Conservation (phyloP, 2,113 vertebrate species). For the Diadophis punctatus region DNA sequence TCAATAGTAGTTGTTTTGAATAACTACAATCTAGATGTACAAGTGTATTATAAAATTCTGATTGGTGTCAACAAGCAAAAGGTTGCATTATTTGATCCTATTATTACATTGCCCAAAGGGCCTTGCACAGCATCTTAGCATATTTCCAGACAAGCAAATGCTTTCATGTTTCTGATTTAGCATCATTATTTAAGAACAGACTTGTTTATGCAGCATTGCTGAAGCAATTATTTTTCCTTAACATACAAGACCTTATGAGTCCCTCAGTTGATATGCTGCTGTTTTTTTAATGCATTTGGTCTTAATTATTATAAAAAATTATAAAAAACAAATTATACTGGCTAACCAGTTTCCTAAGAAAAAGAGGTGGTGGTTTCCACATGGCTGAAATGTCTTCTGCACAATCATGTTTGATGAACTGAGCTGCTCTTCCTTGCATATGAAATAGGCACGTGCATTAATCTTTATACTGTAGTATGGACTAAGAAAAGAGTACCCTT, state of each 20-base stretch:
- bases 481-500: background rate
- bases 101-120: background rate
- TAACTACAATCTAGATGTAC: background rate
- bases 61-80: background rate
- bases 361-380: background rate
- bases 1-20: background rate
- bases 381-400: background rate
- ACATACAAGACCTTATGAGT: conserved; percentile 41
- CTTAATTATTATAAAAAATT: conserved; percentile 12
- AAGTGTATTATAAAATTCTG: background rate
- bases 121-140: conserved; percentile 24
- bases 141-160: conserved; percentile 29
- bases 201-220: conserved; percentile 38
- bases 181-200: conserved; percentile 55
- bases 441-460: background rate
- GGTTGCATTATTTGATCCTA: background rate
- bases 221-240: conserved; percentile 52
- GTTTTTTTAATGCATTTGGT: conserved; percentile 1
- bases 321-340: conserved; percentile 7
- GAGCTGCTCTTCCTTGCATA: background rate
- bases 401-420: background rate
- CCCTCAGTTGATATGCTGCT: conserved; percentile 32
- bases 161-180: conserved; percentile 54
- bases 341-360: background rate
- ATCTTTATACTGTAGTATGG: background rate